Conservation (phyloP, 2,888 invertebrate genomes). For the Hemithea aestivaria region DNA sequence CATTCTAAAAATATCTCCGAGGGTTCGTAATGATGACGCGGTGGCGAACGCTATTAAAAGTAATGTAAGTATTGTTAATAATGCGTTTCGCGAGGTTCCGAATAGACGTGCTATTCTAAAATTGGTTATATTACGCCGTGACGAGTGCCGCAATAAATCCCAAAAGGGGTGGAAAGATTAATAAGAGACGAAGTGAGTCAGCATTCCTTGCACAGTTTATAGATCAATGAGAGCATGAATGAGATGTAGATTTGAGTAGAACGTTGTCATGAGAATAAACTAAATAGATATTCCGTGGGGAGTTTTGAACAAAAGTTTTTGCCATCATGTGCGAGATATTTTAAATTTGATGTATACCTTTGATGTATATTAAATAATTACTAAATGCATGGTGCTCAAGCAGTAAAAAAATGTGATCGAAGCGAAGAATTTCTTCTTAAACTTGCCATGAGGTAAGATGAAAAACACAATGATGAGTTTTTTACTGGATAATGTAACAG, state of each 20-base stretch:
- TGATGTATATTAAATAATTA: too few relatives aligned
- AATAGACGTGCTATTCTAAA: slow-evolving; percentile 40
- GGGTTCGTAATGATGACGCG: slow-evolving; percentile 39
- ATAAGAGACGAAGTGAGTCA: slow-evolving; percentile 52
- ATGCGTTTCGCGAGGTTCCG: slow-evolving; percentile 40
- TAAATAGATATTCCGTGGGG: slow-evolving; percentile 3
- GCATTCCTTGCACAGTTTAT: slow-evolving; percentile 44
- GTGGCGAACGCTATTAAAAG: slow-evolving; percentile 42
- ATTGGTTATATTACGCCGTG: slow-evolving; percentile 51
- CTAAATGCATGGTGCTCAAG: too few relatives aligned
- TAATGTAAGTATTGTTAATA: slow-evolving; percentile 38
- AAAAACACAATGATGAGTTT: too few relatives aligned
- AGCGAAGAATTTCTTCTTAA: too few relatives aligned
- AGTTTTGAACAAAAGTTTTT: slow-evolving; percentile 3
- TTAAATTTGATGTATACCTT: too few relatives aligned
- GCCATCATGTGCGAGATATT: too few relatives aligned
- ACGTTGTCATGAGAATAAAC: slow-evolving; percentile 5
- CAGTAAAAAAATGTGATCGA: too few relatives aligned
- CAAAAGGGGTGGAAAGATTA: slow-evolving; percentile 53
- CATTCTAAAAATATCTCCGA: slow-evolving; percentile 33
- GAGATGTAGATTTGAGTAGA: slow-evolving; percentile 14
- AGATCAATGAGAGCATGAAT: slow-evolving; percentile 38
- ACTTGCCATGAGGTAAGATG: too few relatives aligned
- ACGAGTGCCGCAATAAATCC: slow-evolving; percentile 53
- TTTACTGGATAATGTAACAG: too few relatives aligned